Conservation (phyloP, 2,888 invertebrate species). For the Dimorphilus gyrociliatus region DNA sequence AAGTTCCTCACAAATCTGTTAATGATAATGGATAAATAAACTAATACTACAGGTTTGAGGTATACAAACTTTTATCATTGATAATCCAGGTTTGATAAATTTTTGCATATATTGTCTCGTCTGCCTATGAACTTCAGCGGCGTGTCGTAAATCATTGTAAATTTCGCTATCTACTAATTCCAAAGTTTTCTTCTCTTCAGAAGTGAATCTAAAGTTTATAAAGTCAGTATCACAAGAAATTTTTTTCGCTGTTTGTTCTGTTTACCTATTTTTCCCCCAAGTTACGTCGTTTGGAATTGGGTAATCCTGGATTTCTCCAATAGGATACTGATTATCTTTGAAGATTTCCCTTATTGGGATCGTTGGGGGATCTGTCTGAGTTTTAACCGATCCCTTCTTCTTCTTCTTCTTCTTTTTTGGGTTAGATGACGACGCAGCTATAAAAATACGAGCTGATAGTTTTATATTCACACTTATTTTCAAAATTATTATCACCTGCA, state of each 20-base stretch:
- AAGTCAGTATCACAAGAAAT: conserved; percentile 42
- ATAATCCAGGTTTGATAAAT: conserved; percentile 95
- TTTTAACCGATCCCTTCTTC: conserved; percentile 2
- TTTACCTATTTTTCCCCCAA: conserved; percentile 6
- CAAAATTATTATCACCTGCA: too few relatives aligned
- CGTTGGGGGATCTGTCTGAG: conserved; percentile 49
- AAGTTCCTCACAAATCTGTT: conserved; percentile 54
- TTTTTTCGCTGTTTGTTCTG: too few relatives aligned
- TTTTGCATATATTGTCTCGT: conserved; percentile 76
- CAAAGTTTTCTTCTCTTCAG: conserved; percentile 57
- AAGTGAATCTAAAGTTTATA: conserved; percentile 60
- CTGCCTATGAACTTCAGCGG: conserved; percentile 94
- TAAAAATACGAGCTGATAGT: too few relatives aligned
- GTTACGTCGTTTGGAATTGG: conserved; percentile 51
- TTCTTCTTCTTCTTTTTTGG: conserved; percentile 58
- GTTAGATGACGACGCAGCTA: too few relatives aligned
- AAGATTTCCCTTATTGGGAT: conserved; percentile 68
- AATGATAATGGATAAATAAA: conserved; percentile 3
- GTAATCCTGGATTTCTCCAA: conserved; percentile 76
- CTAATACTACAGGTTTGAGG: conserved; percentile 1
- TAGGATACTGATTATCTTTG: conserved; percentile 60
- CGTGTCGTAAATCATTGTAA: conserved; percentile 81
- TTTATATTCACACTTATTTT: too few relatives aligned
- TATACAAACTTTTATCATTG: conserved; percentile 82
- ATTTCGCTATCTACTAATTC: conserved; percentile 79